Evolutionary conservation across 2,888 invertebrate species (phyloP), one percentile per base, ranked within the genome.

Genomic region (Lacanobia wlatinum): DNA sequence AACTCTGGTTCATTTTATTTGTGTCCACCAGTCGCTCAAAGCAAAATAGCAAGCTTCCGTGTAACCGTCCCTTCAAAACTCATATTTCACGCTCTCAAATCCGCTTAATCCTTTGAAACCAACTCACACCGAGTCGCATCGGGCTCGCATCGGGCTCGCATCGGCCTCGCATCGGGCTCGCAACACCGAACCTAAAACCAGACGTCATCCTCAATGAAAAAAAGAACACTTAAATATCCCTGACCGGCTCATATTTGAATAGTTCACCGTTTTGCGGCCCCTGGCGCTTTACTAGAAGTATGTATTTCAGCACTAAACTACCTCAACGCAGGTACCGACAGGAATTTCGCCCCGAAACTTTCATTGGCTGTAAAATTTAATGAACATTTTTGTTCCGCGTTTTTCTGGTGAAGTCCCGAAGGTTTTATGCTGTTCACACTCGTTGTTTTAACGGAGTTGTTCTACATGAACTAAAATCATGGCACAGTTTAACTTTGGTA

Each of bases 281-380:
- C 86, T 80, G 86, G 90, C 90, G 84, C 83, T 90, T 83, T 74
- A 73, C 84, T 87, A 86, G 89, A 91, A 92, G 92, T 93, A 92
- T 93, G 92, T 92, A 91, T 93, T 91, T 91, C 90, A 90, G 87
- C 87, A 81, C 83, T 82, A 84, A 73, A 76, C 78, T 72, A 70
- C 73, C 67, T 61, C 14, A 61, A 68, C 58, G 43, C 65, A 70
- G 43, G 72, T 79, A 77, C 79, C 77, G 78, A 67, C 80, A 84
- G 85, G 86, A 87, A 89, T 91, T 89, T 84, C 65, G 71, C 84
- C 18, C 79, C 80, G 81, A 88, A 90, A 87, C 87, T 89, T 87
- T 81, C 85, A 87, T 85, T 80, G 85, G 81, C 80, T 63, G 84
- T 89, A 88, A 87, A 90, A 89, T 89, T 86, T 88, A 88, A 91